phyloP scores from a whole-genome alignment of 2,888 invertebrate genomes.

The Lasioglossum vierecki region DNA sequence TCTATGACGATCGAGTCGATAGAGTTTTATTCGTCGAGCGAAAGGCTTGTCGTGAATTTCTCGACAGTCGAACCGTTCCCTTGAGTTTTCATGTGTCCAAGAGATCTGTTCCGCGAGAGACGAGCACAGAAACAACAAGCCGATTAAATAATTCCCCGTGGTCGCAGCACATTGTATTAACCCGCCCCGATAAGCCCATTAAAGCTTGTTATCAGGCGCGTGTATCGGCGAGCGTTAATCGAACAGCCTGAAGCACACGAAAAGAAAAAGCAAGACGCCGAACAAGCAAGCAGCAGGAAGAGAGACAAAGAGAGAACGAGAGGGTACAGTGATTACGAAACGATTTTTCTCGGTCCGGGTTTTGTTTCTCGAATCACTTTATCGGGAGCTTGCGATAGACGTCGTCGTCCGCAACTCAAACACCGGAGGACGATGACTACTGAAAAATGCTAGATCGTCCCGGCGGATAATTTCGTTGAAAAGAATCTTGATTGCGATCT shows the following conservation, averaged over 20 bases:
- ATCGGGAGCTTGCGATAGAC: background rate
- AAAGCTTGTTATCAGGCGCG: background rate
- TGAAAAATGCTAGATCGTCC: slow-evolving; percentile 38
- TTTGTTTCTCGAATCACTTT: slow-evolving; percentile 6
- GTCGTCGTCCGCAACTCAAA: background rate
- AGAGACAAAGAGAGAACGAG: background rate
- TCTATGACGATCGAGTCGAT: no score
- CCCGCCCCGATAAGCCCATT: background rate
- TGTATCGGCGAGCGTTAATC: slow-evolving; percentile 19
- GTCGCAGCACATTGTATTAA: background rate
- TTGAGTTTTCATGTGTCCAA: no score
- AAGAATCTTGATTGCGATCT: slow-evolving; percentile 60
- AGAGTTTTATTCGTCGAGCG: no score
- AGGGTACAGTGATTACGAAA: background rate
- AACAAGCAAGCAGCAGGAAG: background rate
- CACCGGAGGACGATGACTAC: slow-evolving; percentile 4
- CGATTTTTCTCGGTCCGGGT: background rate
- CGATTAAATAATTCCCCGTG: background rate
- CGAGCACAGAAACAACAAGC: background rate
- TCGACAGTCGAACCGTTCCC: no score
- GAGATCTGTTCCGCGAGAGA: background rate
- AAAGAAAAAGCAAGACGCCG: background rate
- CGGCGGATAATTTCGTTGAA: slow-evolving; percentile 47
- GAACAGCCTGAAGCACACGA: background rate
- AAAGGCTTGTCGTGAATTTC: no score